Evolutionary conservation across 2,888 invertebrate species (phyloP), one percentile per base, ranked within the genome.

Genomic region (Rugalucina vietnamica): DNA sequence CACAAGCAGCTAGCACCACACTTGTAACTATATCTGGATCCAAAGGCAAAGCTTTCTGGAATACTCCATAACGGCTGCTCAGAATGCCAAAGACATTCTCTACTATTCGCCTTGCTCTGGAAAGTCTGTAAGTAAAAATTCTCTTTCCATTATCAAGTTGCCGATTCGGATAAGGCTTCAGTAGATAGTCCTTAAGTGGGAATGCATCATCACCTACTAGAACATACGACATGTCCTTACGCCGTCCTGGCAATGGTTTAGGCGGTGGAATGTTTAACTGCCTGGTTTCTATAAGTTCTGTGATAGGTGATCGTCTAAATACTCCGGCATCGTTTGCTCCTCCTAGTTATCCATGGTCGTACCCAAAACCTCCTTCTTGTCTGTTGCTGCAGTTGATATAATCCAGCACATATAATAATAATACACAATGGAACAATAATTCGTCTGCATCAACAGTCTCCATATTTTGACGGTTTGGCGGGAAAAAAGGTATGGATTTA

Each of bases 91-190:
- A 82, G 18, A 69, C 79, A 82, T 75, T 79, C 39, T 82, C 82
- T 10, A 69, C 69, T 49, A 79, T 71, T 71, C 76, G 14, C 3
- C 79, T 27, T 10, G 76, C 73, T 27, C 76, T 65, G 5, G 75
- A 79, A n/a, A 79, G 32, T 43, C 79, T 71, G 49, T 74, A 82
- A 34, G 75, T 79, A 43, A 75, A 82, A 5, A 71, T 54, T 50
- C 43, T 69, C 57, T 76, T 39, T 5, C 43, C 50, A 18, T 43
- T 14, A 21, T 21, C 34, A 12, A 87, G 32, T 24, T 54, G 34
- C 21, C 74, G 39, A 14, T 60, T 36, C 18, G 85, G 78, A 73
- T 78, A 89, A 0, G 90, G 90, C 70, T 84, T 81, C 78, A 90
- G 79, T 8, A 88, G 12, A 69, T 86, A 69, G 0, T 14, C 8